These are phyloP conservation scores for Macrobrachium rosenbergii DNA, from an alignment of 1,140 invertebrate species.

Conservation along the genomic window DNA sequence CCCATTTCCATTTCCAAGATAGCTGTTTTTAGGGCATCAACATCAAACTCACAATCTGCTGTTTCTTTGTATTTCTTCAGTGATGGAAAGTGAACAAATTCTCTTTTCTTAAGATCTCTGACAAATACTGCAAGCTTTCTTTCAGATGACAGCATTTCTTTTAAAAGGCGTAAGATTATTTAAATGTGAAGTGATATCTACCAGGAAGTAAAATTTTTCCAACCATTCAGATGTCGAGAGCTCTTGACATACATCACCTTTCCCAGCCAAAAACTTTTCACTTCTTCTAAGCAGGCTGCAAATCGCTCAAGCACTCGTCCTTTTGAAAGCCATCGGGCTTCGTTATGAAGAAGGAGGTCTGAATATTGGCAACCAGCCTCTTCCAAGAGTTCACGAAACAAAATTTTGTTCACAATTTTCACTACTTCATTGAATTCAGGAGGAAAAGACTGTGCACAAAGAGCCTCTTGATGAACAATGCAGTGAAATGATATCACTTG, in stretches of 20 bases:
- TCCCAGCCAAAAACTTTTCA: not conserved
- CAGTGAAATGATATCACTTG: slow-evolving; percentile 7
- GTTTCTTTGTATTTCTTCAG: slow-evolving; percentile 25
- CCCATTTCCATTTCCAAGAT: not conserved
- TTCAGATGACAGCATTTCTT: slow-evolving; percentile 10
- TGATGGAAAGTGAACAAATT: slow-evolving; percentile 15
- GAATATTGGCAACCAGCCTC: slow-evolving; percentile 9
- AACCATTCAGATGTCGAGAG: not conserved
- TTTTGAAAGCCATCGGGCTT: slow-evolving; percentile 14
- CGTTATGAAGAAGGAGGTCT: slow-evolving; percentile 1
- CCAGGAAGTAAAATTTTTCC: not conserved
- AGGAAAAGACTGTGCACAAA: not conserved
- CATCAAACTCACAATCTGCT: not conserved
- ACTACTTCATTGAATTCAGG: not conserved
- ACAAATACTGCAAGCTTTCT: slow-evolving; percentile 14
- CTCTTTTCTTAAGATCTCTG: not conserved
- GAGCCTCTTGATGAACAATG: slow-evolving; percentile 10
- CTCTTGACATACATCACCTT: slow-evolving; percentile 23
- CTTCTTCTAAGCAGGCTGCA: not conserved
- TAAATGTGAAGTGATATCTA: no score
- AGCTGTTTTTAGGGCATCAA: not conserved
- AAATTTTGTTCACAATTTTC: not conserved
- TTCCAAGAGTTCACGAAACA: slow-evolving; percentile 20
- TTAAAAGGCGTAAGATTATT: not conserved
- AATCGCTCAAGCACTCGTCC: slow-evolving; percentile 9